Conservation (phyloP, 23 tunicate species). For the Trididemnum miniatum region DNA sequence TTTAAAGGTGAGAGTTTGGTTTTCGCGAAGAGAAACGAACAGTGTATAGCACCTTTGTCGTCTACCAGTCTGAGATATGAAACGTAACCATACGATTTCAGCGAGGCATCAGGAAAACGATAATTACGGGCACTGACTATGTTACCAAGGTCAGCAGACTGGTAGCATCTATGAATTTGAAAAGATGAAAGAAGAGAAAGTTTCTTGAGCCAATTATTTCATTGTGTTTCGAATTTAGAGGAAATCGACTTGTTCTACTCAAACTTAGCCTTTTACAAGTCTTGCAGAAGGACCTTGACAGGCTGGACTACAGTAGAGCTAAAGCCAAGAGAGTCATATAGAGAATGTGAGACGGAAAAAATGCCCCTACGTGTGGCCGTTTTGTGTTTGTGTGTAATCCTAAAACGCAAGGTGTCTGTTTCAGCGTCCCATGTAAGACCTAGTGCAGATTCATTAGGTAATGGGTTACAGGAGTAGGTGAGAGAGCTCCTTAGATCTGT, state of each 20-base stretch:
- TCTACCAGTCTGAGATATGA: conserved; percentile 43
- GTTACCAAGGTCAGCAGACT: conserved; percentile 13
- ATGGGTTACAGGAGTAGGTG: background rate
- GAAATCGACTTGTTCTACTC: conserved; percentile 50
- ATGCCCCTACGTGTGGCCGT: conserved; percentile 16
- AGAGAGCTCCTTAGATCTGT: conserved; percentile 22
- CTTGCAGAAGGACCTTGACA: conserved; percentile 41
- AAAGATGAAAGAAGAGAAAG: conserved; percentile 9
- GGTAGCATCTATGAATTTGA: conserved; percentile 40
- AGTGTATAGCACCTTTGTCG: conserved; percentile 19
- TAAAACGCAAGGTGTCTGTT: conserved; percentile 44
- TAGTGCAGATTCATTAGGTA: conserved; percentile 44
- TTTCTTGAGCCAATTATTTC: conserved; percentile 18
- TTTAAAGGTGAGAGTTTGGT: conserved; percentile 51
- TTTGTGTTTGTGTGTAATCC: background rate
- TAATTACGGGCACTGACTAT: conserved; percentile 12
- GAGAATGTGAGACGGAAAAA: conserved; percentile 33
- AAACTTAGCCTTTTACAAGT: conserved; percentile 12
- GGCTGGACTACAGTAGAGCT: conserved; percentile 44
- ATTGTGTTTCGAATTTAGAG: background rate
- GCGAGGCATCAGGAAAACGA: conserved; percentile 62
- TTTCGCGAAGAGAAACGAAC: conserved; percentile 45
- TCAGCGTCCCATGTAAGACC: conserved; percentile 55
- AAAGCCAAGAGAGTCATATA: conserved; percentile 52
- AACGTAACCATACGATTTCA: conserved; percentile 48